phyloP scores from a whole-genome alignment of 2,113 vertebrate species.

The Sisor rabdophorus region DNA sequence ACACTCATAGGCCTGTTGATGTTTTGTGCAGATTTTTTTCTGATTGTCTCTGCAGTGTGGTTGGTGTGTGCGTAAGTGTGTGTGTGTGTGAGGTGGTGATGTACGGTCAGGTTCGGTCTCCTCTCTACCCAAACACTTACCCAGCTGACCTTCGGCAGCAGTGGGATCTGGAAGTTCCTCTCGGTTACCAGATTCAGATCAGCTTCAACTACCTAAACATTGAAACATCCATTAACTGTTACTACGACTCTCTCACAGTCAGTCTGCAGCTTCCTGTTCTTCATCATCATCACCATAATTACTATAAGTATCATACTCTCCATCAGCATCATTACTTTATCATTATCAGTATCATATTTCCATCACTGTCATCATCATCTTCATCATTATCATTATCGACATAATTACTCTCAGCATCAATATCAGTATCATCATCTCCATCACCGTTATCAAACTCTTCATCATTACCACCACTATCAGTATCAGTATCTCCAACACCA shows the following conservation, averaged over 20 bases:
- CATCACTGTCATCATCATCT: background rate
- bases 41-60: constrained; percentile 55
- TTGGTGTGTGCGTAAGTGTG: constrained; percentile 54
- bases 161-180: constrained; percentile 76
- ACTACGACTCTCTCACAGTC: constrained; percentile 87
- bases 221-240: constrained; percentile 78
- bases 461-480: background rate
- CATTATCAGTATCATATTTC: too few species aligned
- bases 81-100: constrained; percentile 54
- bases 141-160: constrained; percentile 65
- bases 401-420: background rate
- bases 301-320: background rate
- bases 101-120: constrained; percentile 77
- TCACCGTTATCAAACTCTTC: too few species aligned
- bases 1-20: background rate
- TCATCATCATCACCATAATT: background rate
- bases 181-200: constrained; percentile 79
- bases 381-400: background rate
- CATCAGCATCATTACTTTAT: background rate
- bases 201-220: constrained; percentile 83
- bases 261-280: constrained; percentile 39
- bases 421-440: too few species aligned
- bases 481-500: background rate
- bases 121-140: constrained; percentile 80
- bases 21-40: constrained; percentile 44